Percentiles rank a stretch among this genome's conserved stretches.
phyloP scores from a whole-genome alignment of 1,140 invertebrate genomes.

The Brachystomella parvula region DNA sequence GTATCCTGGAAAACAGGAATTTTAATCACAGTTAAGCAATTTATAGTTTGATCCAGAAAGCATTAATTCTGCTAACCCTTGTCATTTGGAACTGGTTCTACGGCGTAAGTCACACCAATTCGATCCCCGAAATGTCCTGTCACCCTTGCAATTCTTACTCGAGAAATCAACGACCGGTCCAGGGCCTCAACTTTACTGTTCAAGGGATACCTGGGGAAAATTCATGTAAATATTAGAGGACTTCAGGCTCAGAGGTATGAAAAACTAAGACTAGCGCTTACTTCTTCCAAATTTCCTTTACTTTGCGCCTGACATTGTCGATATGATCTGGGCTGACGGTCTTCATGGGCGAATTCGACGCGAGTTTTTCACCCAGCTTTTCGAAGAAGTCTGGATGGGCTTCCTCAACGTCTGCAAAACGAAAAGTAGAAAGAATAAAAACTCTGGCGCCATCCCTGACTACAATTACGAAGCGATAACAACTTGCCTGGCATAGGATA shows the following conservation, averaged over 20 bases:
- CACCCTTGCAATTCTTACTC: background rate
- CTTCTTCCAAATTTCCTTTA: background rate
- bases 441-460: background rate
- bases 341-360: background rate
- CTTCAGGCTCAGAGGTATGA: background rate
- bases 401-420: background rate
- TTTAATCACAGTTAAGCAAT: background rate
- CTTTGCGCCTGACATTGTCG: background rate
- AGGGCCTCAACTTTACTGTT: background rate
- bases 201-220: background rate
- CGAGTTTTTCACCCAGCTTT: background rate
- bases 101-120: background rate
- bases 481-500: background rate
- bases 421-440: background rate
- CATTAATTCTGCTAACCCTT: no score
- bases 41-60: no score
- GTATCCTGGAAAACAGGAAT: background rate
- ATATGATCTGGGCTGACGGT: background rate
- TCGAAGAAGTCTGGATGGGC: background rate
- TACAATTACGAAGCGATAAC: no score
- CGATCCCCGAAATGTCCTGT: background rate
- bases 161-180: background rate
- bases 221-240: background rate
- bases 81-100: slow-evolving; percentile 2
- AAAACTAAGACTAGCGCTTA: background rate